These are phyloP conservation scores for Elysia crispata DNA, from an alignment of 2,888 invertebrate genomes.

Conservation along the genomic window DNA sequence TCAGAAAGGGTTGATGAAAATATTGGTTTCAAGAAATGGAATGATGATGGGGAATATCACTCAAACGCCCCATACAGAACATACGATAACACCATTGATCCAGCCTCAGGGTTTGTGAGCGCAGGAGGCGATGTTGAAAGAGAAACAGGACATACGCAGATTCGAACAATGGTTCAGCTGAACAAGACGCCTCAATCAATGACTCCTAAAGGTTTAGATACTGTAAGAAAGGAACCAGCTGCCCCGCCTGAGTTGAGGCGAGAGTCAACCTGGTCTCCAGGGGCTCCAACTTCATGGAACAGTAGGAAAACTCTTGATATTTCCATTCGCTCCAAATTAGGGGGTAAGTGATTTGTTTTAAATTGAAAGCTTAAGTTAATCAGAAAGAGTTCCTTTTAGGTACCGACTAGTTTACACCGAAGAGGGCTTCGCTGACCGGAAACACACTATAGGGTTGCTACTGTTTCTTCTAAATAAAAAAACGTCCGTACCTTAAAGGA, in stretches of 20 bases:
- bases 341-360: constrained; percentile 61
- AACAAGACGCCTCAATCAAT: constrained; percentile 68
- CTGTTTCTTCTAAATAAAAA: no score
- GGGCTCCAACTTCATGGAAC: constrained; percentile 73
- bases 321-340: constrained; percentile 70
- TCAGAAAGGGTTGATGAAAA: constrained; percentile 57
- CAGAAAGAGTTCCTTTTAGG: no score
- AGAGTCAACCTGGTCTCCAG: constrained; percentile 68
- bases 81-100: constrained; percentile 75
- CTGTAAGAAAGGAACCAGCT: constrained; percentile 60
- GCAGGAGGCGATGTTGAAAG: constrained; percentile 74
- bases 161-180: constrained; percentile 68
- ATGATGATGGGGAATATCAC: constrained; percentile 71
- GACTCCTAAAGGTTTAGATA: constrained; percentile 64
- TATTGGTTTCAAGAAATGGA: constrained; percentile 65
- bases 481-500: no score
- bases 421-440: no score
- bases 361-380: no score
- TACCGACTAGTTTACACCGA: no score
- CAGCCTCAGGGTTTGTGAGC: constrained; percentile 75
- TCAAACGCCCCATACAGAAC: constrained; percentile 69
- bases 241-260: constrained; percentile 70
- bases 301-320: constrained; percentile 70
- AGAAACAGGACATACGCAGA: constrained; percentile 68
- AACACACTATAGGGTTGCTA: no score